Evolutionary conservation across 2,888 invertebrate genomes (phyloP).

Genomic region (Chrysomela aeneicollis): DNA sequence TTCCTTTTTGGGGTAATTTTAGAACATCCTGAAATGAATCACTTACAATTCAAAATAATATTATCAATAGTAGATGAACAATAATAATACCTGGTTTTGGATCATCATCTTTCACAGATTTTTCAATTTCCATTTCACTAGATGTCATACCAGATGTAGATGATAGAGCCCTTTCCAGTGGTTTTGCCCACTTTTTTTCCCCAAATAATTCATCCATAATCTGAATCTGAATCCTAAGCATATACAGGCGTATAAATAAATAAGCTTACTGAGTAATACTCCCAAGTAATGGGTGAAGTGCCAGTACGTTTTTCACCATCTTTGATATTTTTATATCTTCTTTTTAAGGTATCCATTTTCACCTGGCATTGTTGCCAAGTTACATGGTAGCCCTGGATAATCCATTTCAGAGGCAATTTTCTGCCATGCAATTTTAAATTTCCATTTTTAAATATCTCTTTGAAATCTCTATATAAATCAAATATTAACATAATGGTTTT

Average conservation of each 20-base stretch:
- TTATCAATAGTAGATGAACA: neutral
- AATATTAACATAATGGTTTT: too few relatives aligned
- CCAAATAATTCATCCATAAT: neutral
- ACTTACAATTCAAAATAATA: too few relatives aligned
- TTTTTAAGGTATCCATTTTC: slow-evolving; percentile 1
- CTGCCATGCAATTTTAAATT: too few relatives aligned
- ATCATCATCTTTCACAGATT: neutral
- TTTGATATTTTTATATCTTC: neutral
- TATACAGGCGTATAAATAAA: neutral
- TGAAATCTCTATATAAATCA: too few relatives aligned
- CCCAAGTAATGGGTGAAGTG: slow-evolving; percentile 7
- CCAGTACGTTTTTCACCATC: neutral
- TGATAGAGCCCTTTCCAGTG: neutral
- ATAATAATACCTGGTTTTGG: neutral
- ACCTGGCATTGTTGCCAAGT: neutral
- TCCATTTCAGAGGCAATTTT: too few relatives aligned
- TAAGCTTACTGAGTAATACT: slow-evolving; percentile 4
- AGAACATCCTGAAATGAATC: too few relatives aligned
- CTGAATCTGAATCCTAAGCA: neutral
- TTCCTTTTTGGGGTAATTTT: too few relatives aligned
- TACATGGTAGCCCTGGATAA: neutral
- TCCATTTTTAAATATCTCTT: too few relatives aligned
- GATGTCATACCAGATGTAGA: neutral
- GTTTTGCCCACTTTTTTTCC: neutral
- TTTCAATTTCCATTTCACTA: neutral